Evolutionary conservation across 2,888 invertebrate genomes (phyloP).

Genomic region (Zhuqinia jingwanae): DNA sequence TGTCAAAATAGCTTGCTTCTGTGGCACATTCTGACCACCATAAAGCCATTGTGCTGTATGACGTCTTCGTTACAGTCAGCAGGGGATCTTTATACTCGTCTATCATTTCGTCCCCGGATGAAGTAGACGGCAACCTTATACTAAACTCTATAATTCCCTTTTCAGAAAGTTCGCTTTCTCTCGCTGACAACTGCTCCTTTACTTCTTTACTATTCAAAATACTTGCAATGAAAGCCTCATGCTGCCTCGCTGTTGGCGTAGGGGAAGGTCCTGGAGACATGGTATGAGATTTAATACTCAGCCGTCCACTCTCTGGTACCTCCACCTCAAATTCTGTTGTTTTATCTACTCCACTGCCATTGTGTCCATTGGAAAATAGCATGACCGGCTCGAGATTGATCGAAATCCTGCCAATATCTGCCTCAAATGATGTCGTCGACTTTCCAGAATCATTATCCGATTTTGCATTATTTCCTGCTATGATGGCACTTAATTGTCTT

Average conservation of each 20-base stretch:
- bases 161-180: constrained; percentile 76
- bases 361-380: constrained; percentile 11
- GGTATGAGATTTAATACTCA: constrained; percentile 39
- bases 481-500: constrained; percentile 37
- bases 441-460: constrained; percentile 44
- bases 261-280: constrained; percentile 27
- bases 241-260: background rate
- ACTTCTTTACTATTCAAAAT: constrained; percentile 70
- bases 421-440: constrained; percentile 57
- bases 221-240: constrained; percentile 63
- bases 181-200: constrained; percentile 76
- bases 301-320: constrained; percentile 15
- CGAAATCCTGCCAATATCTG: constrained; percentile 57
- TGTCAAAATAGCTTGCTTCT: constrained; percentile 73
- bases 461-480: constrained; percentile 21
- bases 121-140: constrained; percentile 73
- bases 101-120: constrained; percentile 45
- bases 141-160: constrained; percentile 78
- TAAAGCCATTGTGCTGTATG: constrained; percentile 74
- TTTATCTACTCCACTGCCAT: background rate
- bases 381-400: constrained; percentile 56
- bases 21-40: constrained; percentile 54
- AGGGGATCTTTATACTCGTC: constrained; percentile 75
- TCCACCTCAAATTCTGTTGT: constrained; percentile 18
- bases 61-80: constrained; percentile 63